Base-by-base conservation (phyloP, 2,888 invertebrate genomes). In the Cephus runcator region DNA sequence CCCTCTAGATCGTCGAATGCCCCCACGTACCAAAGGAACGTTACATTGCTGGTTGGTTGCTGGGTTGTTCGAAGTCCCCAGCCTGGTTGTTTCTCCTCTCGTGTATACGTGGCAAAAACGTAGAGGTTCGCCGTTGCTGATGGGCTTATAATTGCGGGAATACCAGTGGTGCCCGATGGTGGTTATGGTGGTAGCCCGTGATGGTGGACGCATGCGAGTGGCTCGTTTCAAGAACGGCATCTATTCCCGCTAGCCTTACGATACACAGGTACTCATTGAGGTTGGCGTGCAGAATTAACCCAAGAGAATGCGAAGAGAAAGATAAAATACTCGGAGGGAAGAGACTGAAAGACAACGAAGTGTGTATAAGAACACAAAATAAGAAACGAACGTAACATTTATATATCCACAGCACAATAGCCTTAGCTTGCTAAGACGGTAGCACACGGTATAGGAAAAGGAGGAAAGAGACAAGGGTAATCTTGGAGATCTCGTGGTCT, bases 121-220 rank as follows among this genome's bases (percentile, higher is more conserved):
- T 83, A 79, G 76, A 82, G 82, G 83, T 85, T 85, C 84, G 83
- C 83, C 83, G 78, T 81, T 83, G 84, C 85, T 88, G 87, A 88
- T 88, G 87, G 87, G 77, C 86, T 88, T 88, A 88, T 88, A 88
- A 88, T 88, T 88, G 88, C 87, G 84, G 82, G 81, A 81, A 82
- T 80, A 76, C 75, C 76, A 73, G 75, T 75, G 69, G 36, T 76
- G 78, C 34, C 76, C 76, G 75, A 78, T 75, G 69, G 36, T 76
- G 78, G 34, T 76, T 75, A 33, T 75, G 74, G 34, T 34, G 36
- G 71, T 56, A 56, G 23, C 23, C 56, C 9, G 56, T 56, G 56
- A 56, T 56, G 56, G 36, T 30, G 34, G 76, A n/a, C 69, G 76
- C 79, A 79, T 79, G 79, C 79, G 76, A 79, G 69, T 75, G 69